Evolutionary conservation across 2,113 vertebrate species (phyloP), one percentile per base, ranked within the genome.

Genomic region (Urocitellus parryii): DNA sequence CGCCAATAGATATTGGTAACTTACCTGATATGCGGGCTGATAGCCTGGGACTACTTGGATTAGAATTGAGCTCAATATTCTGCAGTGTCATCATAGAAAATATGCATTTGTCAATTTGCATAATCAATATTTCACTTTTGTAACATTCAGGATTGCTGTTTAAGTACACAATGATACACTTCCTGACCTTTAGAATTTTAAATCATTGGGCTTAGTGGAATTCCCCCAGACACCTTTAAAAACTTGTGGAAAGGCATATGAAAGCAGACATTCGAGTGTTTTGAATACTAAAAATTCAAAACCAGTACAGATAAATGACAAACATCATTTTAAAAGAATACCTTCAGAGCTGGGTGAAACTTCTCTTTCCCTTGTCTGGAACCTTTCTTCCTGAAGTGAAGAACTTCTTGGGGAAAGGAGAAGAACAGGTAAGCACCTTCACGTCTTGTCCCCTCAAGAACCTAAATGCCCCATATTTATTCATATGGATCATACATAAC

Each of bases 161-260:
- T 92, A 96, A 97, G 73, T 80, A 91, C 17, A 89, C 27, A 95
- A 77, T 86, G 87, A 81, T 94, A 78, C 2, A 94, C 94, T 96
- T 92, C 39, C 74, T 92, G 97, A 96, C 93, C 93, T 98, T 97
- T 90, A 92, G 85, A 96, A 91, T 94, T 95, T 87, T 90, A 92
- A 95, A 85, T 96, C 48, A 63, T 58, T 51, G 22, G 83, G 89
- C 42, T 96, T 77, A 93, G 51, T 84, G 76, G 90, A 94, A 96
- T 96, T 96, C 45, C 79, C 92, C 82, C 34, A 91, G 95, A 94
- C 12, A 84, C 85, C 25, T 96, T 76, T 85, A 82, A 87, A 87
- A 87, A 92, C 1, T 12, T 42, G 13, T 39, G 58, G 68, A 76
- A 95, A 93, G 63, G 58, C 73, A 58, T 82, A 88, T 67, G 68